Percentiles rank a stretch among this genome's conserved stretches.
These are phyloP conservation scores for Gadopsis bispinosus DNA, from an alignment of 2,797 vertebrate species.

Conservation along the genomic window DNA sequence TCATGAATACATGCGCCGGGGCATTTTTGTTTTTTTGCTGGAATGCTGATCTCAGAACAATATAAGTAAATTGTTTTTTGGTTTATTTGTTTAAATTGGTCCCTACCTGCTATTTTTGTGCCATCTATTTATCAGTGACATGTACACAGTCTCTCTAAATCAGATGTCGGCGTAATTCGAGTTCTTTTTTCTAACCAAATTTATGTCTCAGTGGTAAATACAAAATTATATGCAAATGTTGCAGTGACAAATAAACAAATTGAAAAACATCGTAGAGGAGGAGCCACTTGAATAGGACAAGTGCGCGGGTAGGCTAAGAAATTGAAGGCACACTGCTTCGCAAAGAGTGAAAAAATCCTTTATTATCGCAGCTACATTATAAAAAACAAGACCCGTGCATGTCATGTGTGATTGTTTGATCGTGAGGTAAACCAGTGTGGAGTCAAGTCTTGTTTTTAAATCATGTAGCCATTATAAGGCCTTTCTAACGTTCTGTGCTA, in stretches of 20 bases:
- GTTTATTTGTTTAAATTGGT: not conserved
- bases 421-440: not conserved
- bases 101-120: not conserved
- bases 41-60: not conserved
- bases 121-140: not conserved
- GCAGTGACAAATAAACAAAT: not conserved
- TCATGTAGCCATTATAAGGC: not conserved
- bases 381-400: slow-evolving; percentile 9
- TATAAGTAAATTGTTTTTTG: not conserved
- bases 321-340: not conserved
- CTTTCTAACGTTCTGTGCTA: not conserved
- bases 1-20: not conserved
- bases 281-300: not conserved
- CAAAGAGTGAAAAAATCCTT: not conserved
- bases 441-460: slow-evolving; percentile 15
- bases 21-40: not conserved
- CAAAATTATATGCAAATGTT: not conserved
- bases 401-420: slow-evolving; percentile 13
- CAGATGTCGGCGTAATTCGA: slow-evolving; percentile 13
- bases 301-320: not conserved
- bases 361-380: slow-evolving; percentile 3
- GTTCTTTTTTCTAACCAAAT: not conserved
- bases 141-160: not conserved
- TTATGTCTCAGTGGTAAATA: slow-evolving; percentile 12
- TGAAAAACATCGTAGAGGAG: not conserved